Evolutionary conservation across 2,797 vertebrate genomes (phyloP).

Genomic region (Melanotaenia nigrans): DNA sequence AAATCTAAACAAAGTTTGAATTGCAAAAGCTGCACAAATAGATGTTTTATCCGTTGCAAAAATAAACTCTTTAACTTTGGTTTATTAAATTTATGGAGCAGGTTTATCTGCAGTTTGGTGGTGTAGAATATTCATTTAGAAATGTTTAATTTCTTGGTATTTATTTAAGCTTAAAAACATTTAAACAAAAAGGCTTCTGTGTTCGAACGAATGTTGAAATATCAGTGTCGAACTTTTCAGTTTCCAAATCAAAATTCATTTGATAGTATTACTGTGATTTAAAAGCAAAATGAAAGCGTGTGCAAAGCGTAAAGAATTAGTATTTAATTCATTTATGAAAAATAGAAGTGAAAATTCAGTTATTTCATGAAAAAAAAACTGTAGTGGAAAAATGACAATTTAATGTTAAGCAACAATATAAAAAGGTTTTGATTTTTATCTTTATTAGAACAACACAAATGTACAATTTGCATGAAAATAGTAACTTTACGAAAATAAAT

Average conservation of each 20-base stretch:
- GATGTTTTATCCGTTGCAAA: background rate
- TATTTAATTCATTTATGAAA: too few relatives aligned
- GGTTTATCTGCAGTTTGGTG: background rate
- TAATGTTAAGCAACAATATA: too few relatives aligned
- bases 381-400: too few relatives aligned
- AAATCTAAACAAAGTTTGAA: background rate
- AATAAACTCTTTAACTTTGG: background rate
- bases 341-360: too few relatives aligned
- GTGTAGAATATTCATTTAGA: background rate
- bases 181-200: background rate
- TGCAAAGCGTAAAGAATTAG: too few relatives aligned
- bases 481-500: background rate
- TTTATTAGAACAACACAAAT: background rate
- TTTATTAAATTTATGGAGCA: background rate
- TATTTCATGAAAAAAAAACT: too few relatives aligned
- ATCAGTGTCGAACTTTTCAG: background rate
- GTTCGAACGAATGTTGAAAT: background rate
- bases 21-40: background rate
- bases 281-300: background rate
- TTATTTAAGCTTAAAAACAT: background rate
- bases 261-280: constrained; percentile 7
- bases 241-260: background rate
- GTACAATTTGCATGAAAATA: background rate
- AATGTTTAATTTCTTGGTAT: background rate
- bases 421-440: background rate